Conservation (phyloP, 2,113 vertebrate genomes). For the Menura novaehollandiae region DNA sequence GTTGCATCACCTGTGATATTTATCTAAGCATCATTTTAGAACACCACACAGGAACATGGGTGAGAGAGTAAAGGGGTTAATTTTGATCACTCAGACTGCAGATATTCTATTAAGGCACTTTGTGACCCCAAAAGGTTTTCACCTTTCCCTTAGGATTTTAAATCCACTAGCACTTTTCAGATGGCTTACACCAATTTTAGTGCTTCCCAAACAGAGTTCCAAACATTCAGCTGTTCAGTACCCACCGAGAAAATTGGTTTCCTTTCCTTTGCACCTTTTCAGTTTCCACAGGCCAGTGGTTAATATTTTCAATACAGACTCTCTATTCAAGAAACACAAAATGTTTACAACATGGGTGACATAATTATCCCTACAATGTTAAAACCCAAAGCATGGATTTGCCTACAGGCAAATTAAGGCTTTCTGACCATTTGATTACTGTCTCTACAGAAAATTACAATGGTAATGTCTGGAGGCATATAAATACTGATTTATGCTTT, state of each 20-base stretch:
- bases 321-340: neutral
- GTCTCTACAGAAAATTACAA: neutral
- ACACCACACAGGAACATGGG: neutral
- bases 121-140: neutral
- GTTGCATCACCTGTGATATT: constrained; percentile 3
- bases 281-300: neutral
- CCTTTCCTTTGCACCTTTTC: neutral
- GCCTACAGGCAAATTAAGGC: neutral
- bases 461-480: neutral
- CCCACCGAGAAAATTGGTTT: neutral
- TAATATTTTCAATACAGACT: neutral
- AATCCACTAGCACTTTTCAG: neutral
- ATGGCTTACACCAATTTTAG: neutral
- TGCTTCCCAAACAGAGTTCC: neutral
- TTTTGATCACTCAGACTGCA: neutral
- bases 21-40: neutral
- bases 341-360: neutral
- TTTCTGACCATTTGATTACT: neutral
- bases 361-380: neutral
- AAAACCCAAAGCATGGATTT: neutral
- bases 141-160: neutral
- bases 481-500: neutral
- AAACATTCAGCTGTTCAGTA: neutral
- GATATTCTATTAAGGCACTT: neutral
- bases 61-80: neutral